Evolutionary conservation across 2,888 invertebrate species (phyloP), one percentile per base, ranked within the genome.

Genomic region (Pristionchus entomophagus): DNA sequence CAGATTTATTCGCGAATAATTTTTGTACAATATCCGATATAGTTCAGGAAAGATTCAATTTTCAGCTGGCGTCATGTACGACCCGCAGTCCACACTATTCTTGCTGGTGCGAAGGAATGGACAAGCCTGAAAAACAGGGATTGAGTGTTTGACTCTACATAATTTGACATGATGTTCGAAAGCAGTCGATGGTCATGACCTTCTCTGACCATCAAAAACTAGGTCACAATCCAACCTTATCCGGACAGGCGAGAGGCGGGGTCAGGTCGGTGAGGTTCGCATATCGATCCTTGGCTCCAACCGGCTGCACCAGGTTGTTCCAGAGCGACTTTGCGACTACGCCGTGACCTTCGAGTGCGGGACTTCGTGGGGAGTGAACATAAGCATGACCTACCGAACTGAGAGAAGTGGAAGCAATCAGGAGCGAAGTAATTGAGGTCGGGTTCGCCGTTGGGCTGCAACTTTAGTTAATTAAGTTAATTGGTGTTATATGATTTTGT

Each of bases 341-440:
- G 10, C 88, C 89, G 81, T 90, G 90, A 19, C 90, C 90, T 1
- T n/a, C n/a, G n/a, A n/a, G n/a, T n/a, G n/a, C n/a, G n/a, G n/a
- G n/a, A n/a, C n/a, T n/a, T n/a, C n/a, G n/a, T n/a, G n/a, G n/a
- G n/a, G n/a, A n/a, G n/a, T n/a, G n/a, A n/a, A n/a, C n/a, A 45
- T 10, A 45, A 10, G 14, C 14, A 10, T 86, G 0, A 5, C n/a
- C 26, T 0, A 73, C 73, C 73, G 26, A 41, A 73, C 0, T 41
- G 41, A 10, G 90, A 90, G 87, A 91, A 91, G 77, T 91, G 91
- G 90, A 91, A 91, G 81, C 91, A 91, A 82, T 91, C 91, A 2
- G 91, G 90, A 17, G 91, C 91, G 87, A 91, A 91, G 89, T 88
- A 91, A 32, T 88, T 87, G 85, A 91, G 85, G 51, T 91, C 88